Conservation (phyloP, 1,140 invertebrate species). For the Pemphigus obesinymphae region DNA sequence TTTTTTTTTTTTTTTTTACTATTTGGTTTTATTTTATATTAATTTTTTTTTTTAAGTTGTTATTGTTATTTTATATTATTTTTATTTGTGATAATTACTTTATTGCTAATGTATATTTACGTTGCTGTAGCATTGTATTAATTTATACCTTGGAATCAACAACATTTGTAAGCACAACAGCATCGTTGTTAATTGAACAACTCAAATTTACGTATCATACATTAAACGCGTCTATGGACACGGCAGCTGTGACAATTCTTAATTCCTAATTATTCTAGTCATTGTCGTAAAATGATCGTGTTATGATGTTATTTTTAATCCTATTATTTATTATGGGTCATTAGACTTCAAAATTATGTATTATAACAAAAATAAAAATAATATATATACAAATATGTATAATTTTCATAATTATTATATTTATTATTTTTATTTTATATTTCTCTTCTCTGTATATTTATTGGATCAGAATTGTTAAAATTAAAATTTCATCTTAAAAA, state of each 20-base stretch:
- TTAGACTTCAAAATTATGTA: constrained; percentile 28
- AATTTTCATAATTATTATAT: too few relatives aligned
- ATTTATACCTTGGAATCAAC: constrained; percentile 7
- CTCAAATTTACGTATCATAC: constrained; percentile 25
- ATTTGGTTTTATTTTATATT: constrained; percentile 12
- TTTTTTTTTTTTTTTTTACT: background rate
- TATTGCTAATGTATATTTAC: background rate
- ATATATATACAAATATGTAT: background rate
- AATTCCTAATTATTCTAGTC: constrained; percentile 41
- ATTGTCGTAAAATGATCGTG: constrained; percentile 19
- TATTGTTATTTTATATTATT: constrained; percentile 34
- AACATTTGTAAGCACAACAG: constrained; percentile 21
- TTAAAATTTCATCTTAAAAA: too few relatives aligned
- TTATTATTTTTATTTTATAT: background rate
- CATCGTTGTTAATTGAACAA: constrained; percentile 17
- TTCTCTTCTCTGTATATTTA: too few relatives aligned
- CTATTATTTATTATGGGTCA: constrained; percentile 32
- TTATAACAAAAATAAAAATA: constrained; percentile 28
- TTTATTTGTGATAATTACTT: constrained; percentile 25
- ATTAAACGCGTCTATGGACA: background rate
- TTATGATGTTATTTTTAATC: constrained; percentile 36
- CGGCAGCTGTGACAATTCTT: constrained; percentile 27
- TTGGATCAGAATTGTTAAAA: too few relatives aligned
- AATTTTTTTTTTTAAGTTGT: constrained; percentile 21
- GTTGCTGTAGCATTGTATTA: constrained; percentile 18